Evolutionary conservation across 2,113 vertebrate genomes (phyloP), one percentile per base, ranked within the genome.

Genomic region (Enhydra lutris): DNA sequence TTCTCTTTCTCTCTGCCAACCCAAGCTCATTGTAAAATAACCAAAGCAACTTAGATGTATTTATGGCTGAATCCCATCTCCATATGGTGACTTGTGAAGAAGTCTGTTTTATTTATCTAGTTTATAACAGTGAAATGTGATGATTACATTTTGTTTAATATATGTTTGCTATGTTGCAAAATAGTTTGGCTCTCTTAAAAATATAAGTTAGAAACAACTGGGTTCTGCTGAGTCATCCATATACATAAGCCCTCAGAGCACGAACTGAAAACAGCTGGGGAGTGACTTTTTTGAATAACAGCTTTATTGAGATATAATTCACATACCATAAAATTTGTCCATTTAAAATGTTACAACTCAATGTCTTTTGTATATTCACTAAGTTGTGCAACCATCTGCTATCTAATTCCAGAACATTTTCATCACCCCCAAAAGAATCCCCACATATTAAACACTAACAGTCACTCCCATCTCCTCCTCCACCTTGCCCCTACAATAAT

Each of bases 81-180:
- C 69, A 90, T 59, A 71, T 79, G 80, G 39, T 92, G 23, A 61
- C 90, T 93, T 89, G 26, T 93, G 92, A 93, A 95, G 89, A 96
- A 97, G 86, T 81, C 47, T 84, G 61, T 81, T 95, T 93, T 63
- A 34, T 69, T 91, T 89, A 76, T 81, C 74, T 39, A 47, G 39
- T 84, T 85, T 89, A 15, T 69, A 83, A 67, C 45, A 93, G 21
- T 81, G 61, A 73, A 83, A 80, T 29, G 82, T 65, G 55, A 67
- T 86, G 74, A 55, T 73, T 88, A 52, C 55, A 92, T 87, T 81
- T 95, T 96, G 57, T 57, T 80, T 96, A 96, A 45, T 95, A 57
- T 50, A 76, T 69, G 55, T 80, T 79, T 55, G 65, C 67, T 65
- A 21, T 63, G 23, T 79, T 83, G 34, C 42, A 42, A 89, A 96